A percentile compares a stretch with the other conserved stretches of the same genome.
Evolutionary conservation across 2,113 vertebrate genomes (phyloP).

Genomic region (Peucedramus taeniatus): DNA sequence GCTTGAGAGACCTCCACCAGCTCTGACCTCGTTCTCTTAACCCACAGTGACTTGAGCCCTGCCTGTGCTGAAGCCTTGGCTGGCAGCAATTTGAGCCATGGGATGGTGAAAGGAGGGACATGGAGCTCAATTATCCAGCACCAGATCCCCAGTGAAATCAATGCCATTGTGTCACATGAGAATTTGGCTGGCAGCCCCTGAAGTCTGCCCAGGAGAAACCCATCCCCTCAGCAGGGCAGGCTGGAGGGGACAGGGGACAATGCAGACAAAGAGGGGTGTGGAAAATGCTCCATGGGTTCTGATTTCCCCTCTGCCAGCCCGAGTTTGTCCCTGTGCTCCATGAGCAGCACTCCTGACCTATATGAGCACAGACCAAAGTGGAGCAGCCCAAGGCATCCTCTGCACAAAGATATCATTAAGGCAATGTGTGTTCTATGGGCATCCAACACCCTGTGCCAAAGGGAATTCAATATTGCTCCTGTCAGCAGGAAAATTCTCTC

Average conservation of each 20-base stretch:
- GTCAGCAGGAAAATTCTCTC: not conserved
- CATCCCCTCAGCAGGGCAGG: not conserved
- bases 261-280: not conserved
- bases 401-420: not conserved
- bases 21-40: not conserved
- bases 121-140: constrained; percentile 21
- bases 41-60: constrained; percentile 3
- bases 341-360: not conserved
- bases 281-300: not conserved
- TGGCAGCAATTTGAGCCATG: not conserved
- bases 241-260: not conserved
- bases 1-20: not conserved
- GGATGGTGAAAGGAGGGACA: not conserved
- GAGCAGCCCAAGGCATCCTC: not conserved
- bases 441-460: not conserved
- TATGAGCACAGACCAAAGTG: not conserved
- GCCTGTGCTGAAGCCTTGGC: not conserved
- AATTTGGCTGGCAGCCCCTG: constrained; percentile 1
- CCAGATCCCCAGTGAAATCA: constrained; percentile 33
- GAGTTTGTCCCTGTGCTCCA: not conserved
- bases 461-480: not conserved
- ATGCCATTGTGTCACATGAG: constrained; percentile 45
- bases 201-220: not conserved
- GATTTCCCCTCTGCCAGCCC: not conserved
- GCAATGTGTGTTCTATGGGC: rapidly evolving